Percentiles rank a stretch among this genome's conserved stretches.
phyloP scores from a whole-genome alignment of 2,888 invertebrate species.

The Chloroclystis v-ata region DNA sequence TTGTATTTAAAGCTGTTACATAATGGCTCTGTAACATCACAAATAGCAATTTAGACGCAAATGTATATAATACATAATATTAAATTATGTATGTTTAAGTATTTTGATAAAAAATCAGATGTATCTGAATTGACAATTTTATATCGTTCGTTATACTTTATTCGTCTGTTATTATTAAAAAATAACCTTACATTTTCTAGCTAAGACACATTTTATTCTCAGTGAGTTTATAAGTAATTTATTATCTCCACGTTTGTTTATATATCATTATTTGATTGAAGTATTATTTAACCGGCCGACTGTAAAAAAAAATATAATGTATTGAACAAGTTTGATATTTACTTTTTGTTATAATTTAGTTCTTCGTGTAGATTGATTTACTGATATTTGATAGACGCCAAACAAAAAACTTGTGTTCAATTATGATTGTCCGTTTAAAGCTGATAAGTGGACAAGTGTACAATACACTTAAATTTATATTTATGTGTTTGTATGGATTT shows the following conservation, averaged over 20 bases:
- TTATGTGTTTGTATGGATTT: too few relatives aligned
- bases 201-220: too few relatives aligned
- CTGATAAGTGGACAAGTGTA: too few relatives aligned
- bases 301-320: neutral
- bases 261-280: slow-evolving; percentile 13
- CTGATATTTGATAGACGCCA: neutral
- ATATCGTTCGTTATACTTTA: too few relatives aligned
- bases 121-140: too few relatives aligned
- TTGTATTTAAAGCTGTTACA: slow-evolving; percentile 2
- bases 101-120: too few relatives aligned
- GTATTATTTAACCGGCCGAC: neutral
- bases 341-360: neutral
- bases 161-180: too few relatives aligned
- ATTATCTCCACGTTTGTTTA: neutral
- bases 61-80: slow-evolving; percentile 8
- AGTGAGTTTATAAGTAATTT: too few relatives aligned
- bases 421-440: too few relatives aligned
- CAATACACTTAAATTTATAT: too few relatives aligned
- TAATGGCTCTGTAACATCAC: slow-evolving; percentile 6
- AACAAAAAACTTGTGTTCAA: neutral
- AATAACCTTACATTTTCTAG: slow-evolving; percentile 1
- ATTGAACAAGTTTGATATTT: neutral
- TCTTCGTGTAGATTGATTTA: neutral
- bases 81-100: too few relatives aligned
- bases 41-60: slow-evolving; percentile 11